Conservation (phyloP, 2,797 vertebrate species). For the Cirrhinus molitorella region DNA sequence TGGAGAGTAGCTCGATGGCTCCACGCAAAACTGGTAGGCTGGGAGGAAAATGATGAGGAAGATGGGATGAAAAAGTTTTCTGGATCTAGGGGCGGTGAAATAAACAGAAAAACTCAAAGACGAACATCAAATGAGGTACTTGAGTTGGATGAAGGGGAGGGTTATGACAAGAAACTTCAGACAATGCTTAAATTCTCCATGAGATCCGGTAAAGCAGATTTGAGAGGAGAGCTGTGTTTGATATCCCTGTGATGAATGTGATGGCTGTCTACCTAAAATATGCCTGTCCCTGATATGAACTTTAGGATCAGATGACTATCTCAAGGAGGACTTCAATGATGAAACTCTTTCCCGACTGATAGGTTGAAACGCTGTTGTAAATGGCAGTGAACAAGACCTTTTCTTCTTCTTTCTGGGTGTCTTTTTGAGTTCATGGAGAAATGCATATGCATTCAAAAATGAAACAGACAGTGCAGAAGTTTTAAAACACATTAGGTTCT, state of each 20-base stretch:
- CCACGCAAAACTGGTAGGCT: neutral
- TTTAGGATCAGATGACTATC: slow-evolving; percentile 32
- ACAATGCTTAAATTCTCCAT: slow-evolving; percentile 48
- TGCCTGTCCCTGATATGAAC: slow-evolving; percentile 54
- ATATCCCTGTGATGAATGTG: slow-evolving; percentile 50
- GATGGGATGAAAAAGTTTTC: slow-evolving; percentile 2
- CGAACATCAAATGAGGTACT: slow-evolving; percentile 44
- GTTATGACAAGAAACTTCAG: slow-evolving; percentile 44
- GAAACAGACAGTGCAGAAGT: neutral
- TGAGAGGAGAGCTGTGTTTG: slow-evolving; percentile 60
- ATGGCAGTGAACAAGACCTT: neutral
- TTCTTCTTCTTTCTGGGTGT: slow-evolving; percentile 4
- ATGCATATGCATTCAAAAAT: neutral
- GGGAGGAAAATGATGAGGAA: neutral
- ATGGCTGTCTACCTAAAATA: slow-evolving; percentile 47
- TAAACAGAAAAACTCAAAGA: slow-evolving; percentile 36
- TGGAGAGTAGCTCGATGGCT: slow-evolving; percentile 18
- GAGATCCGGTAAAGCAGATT: slow-evolving; percentile 46
- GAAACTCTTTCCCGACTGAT: neutral
- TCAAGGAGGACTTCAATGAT: neutral
- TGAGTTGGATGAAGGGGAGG: slow-evolving; percentile 40
- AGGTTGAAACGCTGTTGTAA: neutral
- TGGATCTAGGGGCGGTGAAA: slow-evolving; percentile 29
- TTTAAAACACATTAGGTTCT: neutral
- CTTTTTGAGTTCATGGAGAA: neutral